Base-by-base conservation (phyloP, 2,888 invertebrate species). In the Orthosia incerta region DNA sequence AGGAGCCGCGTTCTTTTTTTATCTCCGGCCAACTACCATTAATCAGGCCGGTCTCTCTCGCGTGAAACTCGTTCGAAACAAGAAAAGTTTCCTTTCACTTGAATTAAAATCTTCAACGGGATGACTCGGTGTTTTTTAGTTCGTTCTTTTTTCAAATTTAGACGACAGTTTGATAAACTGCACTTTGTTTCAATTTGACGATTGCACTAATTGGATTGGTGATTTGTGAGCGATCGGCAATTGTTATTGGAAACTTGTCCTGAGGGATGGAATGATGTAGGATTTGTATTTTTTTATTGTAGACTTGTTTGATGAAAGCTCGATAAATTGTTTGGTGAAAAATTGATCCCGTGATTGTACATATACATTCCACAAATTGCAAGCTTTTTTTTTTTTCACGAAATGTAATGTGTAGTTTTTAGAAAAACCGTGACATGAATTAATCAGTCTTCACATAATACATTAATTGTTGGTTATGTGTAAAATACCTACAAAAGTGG, bases 51-150 rank as follows among this genome's bases (percentile, higher is more conserved):
- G 64, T 66, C 80, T 84, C 82, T 77, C 85, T 86, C 84, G 79
- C 75, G 85, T 83, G 86, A 85, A 91, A 90, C 88, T 91, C 86
- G 85, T 83, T 86, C 88, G 87, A 89, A 94, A 94, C 91, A 92
- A 92, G 91, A 90, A 93, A 93, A 93, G 87, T 93, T 93, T 90
- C 87, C 91, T 92, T 91, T 92, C 91, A 90, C 91, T 91, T 75
- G 93, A 93, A 94, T 94, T 93, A 93, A 93, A 94, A 91, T 91
- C 91, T 91, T 89, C 80, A 88, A 82, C 87, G 84, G 84, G 84
- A 89, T 91, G 91, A 89, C 88, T 91, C 59, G 70, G 74, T 72
- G 79, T 80, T 89, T 90, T 89, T 86, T 85, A 87, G 87, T 86
- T 81, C 85, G 70, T 61, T 78, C 87, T 76, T 61, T 76, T 80